Conservation (phyloP, 1,140 invertebrate species). For the Chionoecetes opilio region DNA sequence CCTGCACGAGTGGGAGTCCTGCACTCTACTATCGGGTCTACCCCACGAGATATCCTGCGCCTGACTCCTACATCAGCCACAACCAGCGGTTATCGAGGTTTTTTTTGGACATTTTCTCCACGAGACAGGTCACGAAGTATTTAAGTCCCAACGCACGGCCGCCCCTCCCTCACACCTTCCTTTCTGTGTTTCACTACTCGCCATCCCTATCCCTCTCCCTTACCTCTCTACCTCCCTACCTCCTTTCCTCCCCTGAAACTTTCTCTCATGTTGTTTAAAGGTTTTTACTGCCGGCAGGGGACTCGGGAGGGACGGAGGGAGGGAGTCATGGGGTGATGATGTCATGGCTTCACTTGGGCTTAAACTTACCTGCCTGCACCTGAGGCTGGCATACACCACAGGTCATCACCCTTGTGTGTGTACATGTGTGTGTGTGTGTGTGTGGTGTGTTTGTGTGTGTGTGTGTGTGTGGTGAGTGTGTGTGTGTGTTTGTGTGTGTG, state of each 20-base stretch:
- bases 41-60: not conserved
- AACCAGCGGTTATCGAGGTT: not conserved
- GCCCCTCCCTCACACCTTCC: conserved; percentile 22
- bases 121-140: conserved; percentile 15
- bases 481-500: no score
- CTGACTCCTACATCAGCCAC: conserved; percentile 14
- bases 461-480: no score
- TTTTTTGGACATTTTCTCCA: conserved; percentile 2
- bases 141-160: not conserved
- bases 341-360: conserved; percentile 15
- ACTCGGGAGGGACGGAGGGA: not conserved
- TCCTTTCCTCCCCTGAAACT: not conserved
- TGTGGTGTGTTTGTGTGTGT: no score
- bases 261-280: conserved; percentile 20
- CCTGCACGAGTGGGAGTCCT: not conserved
- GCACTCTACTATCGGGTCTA: not conserved
- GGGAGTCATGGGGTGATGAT: conserved; percentile 15
- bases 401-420: not conserved
- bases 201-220: not conserved
- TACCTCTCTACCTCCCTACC: not conserved
- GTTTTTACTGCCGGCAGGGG: conserved; percentile 24
- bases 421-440: not conserved
- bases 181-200: not conserved
- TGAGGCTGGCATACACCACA: not conserved
- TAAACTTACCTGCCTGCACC: not conserved